These are phyloP conservation scores for Chalcis sispes DNA, from an alignment of 2,888 invertebrate species.

Conservation along the genomic window DNA sequence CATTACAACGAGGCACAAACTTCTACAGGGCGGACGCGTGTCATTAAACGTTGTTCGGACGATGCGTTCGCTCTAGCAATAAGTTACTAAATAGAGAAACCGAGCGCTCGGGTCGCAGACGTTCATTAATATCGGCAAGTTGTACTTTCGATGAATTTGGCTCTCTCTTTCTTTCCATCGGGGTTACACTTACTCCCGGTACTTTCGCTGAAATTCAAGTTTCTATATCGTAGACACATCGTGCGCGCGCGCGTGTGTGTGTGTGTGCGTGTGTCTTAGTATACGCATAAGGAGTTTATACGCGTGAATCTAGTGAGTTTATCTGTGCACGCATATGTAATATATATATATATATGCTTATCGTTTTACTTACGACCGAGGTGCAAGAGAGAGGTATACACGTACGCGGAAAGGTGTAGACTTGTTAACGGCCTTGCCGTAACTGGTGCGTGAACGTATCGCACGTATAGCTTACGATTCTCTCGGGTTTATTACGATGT, in stretches of 20 bases:
- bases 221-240: neutral
- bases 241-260: neutral
- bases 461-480: neutral
- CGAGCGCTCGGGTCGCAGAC: neutral
- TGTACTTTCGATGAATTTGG: constrained; percentile 44
- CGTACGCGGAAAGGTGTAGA: too few relatives aligned
- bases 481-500: neutral
- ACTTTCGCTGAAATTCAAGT: constrained; percentile 42
- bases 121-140: constrained; percentile 36
- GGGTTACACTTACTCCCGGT: too few relatives aligned
- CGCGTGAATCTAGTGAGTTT: too few relatives aligned
- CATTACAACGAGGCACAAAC: too few relatives aligned
- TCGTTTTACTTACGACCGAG: neutral
- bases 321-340: too few relatives aligned
- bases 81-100: constrained; percentile 41
- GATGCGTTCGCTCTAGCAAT: neutral
- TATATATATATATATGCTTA: neutral
- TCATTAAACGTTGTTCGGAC: too few relatives aligned
- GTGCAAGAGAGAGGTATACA: neutral
- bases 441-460: constrained; percentile 66
- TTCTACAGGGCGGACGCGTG: too few relatives aligned
- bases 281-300: too few relatives aligned
- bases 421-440: constrained; percentile 61
- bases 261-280: too few relatives aligned
- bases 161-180: too few relatives aligned